Conservation (phyloP, 2,888 invertebrate species). For the Synergus umbraculus region DNA sequence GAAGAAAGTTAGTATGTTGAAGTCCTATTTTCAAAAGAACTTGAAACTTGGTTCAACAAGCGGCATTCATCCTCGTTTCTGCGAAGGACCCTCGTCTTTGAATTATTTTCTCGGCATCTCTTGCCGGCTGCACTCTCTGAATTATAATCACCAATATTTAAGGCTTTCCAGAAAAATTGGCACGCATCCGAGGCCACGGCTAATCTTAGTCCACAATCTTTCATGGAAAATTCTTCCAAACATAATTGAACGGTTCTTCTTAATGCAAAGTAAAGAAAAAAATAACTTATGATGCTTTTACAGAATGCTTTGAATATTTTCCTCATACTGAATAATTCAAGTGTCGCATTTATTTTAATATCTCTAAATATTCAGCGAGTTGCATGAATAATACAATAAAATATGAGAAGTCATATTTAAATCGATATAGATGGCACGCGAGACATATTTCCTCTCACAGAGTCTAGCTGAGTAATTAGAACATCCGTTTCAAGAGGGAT, state of each 20-base stretch:
- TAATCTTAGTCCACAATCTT: not conserved
- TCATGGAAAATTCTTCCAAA: not conserved
- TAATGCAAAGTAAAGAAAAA: too few species aligned
- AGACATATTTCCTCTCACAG: not conserved
- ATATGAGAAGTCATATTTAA: conserved; percentile 20
- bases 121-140: conserved; percentile 36
- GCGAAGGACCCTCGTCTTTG: conserved; percentile 19
- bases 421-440: conserved; percentile 10
- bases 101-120: conserved; percentile 8
- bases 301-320: not conserved
- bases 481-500: conserved; percentile 29
- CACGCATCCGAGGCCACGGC: not conserved
- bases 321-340: not conserved
- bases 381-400: not conserved
- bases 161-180: conserved; percentile 21
- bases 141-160: conserved; percentile 36
- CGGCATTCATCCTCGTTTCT: conserved; percentile 14
- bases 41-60: conserved; percentile 11
- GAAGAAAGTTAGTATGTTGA: conserved; percentile 2
- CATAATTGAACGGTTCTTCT: not conserved
- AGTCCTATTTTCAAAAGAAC: conserved; percentile 26
- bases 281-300: not conserved
- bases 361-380: not conserved
- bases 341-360: not conserved
- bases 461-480: conserved; percentile 24